A percentile compares a stretch with the other conserved stretches of the same genome.
Conservation (phyloP, 1,140 invertebrate genomes). For the Bemisia tabaci region DNA sequence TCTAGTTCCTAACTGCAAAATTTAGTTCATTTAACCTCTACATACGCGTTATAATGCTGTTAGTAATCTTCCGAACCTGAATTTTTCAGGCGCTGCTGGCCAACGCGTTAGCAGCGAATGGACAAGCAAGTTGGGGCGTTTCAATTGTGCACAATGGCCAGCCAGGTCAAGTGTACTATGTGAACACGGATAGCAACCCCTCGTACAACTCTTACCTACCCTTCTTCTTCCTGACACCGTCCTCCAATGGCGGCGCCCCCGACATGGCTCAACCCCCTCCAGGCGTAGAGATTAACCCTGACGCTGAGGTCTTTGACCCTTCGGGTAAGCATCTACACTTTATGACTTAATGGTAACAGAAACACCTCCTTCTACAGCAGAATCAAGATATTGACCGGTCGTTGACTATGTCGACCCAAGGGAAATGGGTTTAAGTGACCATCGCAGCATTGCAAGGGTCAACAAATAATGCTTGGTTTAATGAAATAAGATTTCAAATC, state of each 20-base stretch:
- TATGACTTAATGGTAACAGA: too few relatives aligned
- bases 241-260: not conserved
- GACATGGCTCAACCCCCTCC: not conserved
- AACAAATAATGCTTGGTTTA: too few relatives aligned
- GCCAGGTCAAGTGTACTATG: not conserved
- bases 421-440: too few relatives aligned
- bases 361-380: too few relatives aligned
- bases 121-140: not conserved
- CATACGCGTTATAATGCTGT: too few relatives aligned
- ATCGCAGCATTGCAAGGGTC: too few relatives aligned
- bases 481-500: too few relatives aligned
- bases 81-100: not conserved
- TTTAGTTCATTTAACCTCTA: too few relatives aligned
- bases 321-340: not conserved
- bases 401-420: too few relatives aligned
- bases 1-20: too few relatives aligned
- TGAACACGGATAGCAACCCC: not conserved
- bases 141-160: not conserved
- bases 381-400: too few relatives aligned
- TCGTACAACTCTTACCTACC: not conserved
- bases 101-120: not conserved
- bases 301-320: not conserved
- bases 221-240: not conserved
- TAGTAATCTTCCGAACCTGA: too few relatives aligned
- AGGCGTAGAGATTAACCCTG: not conserved